Percentiles rank a stretch among this genome's conserved stretches.
These are phyloP conservation scores for Gasteruption jaculator DNA, from an alignment of 2,888 invertebrate species.

Conservation along the genomic window DNA sequence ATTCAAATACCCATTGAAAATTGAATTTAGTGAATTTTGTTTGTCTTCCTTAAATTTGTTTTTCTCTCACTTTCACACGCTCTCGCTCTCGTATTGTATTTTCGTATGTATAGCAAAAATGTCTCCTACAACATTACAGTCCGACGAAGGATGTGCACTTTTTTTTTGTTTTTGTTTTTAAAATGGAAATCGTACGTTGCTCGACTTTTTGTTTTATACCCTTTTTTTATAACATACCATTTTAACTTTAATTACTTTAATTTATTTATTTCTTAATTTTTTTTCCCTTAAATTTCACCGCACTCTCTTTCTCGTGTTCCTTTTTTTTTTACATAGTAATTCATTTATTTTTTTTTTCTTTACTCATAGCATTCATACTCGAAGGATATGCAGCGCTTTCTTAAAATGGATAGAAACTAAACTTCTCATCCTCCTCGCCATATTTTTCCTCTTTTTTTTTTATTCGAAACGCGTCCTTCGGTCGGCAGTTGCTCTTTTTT, in stretches of 20 bases:
- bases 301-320: too few species aligned
- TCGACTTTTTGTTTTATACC: conserved; percentile 39
- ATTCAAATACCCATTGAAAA: too few species aligned
- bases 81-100: conserved; percentile 26
- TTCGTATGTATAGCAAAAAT: too few species aligned
- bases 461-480: conserved; percentile 31
- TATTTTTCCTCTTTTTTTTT: too few species aligned
- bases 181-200: conserved; percentile 39
- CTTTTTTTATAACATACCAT: too few species aligned
- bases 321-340: too few species aligned
- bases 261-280: conserved; percentile 2
- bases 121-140: conserved; percentile 49
- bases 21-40: too few species aligned
- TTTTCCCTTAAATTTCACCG: neutral
- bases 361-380: conserved; percentile 48
- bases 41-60: conserved; percentile 35
- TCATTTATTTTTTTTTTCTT: conserved; percentile 25
- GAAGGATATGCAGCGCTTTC: too few species aligned
- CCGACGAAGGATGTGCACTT: conserved; percentile 39
- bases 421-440: too few species aligned
- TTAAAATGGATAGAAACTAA: too few species aligned
- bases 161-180: conserved; percentile 14
- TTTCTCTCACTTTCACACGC: conserved; percentile 8
- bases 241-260: neutral
- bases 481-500: conserved; percentile 29